Evolutionary conservation across 2,888 invertebrate genomes (phyloP).

Genomic region (Drosophila ochracea): DNA sequence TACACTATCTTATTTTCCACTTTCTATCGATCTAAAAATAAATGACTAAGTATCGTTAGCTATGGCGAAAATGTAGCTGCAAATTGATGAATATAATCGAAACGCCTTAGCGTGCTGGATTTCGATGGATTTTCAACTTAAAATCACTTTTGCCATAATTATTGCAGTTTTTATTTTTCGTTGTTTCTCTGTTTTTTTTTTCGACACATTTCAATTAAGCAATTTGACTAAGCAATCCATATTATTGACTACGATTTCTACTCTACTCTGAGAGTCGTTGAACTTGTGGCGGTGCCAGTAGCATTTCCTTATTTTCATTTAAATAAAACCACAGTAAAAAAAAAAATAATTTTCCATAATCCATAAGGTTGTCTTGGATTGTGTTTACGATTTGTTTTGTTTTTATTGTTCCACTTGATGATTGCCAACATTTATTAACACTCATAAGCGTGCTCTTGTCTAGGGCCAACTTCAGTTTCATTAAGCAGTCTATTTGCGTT

Average conservation of each 20-base stretch:
- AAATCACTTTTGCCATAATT: slow-evolving; percentile 70
- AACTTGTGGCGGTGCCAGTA: slow-evolving; percentile 62
- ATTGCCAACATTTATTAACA: slow-evolving; percentile 51
- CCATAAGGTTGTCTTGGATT: slow-evolving; percentile 30
- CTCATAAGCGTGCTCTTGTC: slow-evolving; percentile 13
- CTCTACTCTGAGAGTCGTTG: slow-evolving; percentile 57
- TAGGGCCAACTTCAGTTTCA: background rate
- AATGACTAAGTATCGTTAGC: slow-evolving; percentile 7
- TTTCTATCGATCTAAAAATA: slow-evolving; percentile 5
- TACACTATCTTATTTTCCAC: slow-evolving; percentile 1
- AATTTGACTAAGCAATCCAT: slow-evolving; percentile 53
- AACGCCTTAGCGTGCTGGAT: slow-evolving; percentile 59
- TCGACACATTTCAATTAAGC: slow-evolving; percentile 76
- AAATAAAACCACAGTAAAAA: slow-evolving; percentile 42
- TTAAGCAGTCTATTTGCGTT: slow-evolving; percentile 27
- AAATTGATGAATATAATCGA: slow-evolving; percentile 33
- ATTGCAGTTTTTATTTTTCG: slow-evolving; percentile 52
- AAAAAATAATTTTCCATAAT: slow-evolving; percentile 58
- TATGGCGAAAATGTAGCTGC: slow-evolving; percentile 39
- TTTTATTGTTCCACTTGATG: slow-evolving; percentile 58
- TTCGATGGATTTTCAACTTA: slow-evolving; percentile 49
- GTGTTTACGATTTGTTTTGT: slow-evolving; percentile 29
- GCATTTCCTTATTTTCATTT: slow-evolving; percentile 72
- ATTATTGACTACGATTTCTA: slow-evolving; percentile 20
- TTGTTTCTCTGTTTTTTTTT: slow-evolving; percentile 42